These are phyloP conservation scores for Ecdyonurus torrentis DNA, from an alignment of 2,888 invertebrate species.

Conservation along the genomic window DNA sequence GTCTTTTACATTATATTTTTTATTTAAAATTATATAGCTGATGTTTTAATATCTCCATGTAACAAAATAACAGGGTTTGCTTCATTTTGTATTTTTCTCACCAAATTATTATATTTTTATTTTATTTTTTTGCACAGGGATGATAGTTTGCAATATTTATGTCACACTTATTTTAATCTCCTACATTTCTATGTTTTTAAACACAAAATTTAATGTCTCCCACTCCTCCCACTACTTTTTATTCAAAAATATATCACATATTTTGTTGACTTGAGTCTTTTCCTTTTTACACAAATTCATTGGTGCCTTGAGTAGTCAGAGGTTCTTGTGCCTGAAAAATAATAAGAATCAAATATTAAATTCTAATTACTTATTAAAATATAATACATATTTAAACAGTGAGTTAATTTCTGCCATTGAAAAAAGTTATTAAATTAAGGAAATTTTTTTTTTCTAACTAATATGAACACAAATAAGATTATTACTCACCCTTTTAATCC, in stretches of 20 bases:
- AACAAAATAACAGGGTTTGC: no score
- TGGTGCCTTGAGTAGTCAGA: constrained; percentile 59
- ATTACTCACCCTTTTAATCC: background rate
- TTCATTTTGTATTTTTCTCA: no score
- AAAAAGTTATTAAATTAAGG: no score
- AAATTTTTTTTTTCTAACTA: no score
- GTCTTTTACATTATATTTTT: no score
- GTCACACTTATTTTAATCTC: background rate
- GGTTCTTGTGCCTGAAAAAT: constrained; percentile 64
- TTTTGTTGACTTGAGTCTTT: constrained; percentile 52
- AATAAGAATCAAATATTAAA: no score
- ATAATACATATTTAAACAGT: no score
- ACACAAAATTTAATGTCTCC: background rate
- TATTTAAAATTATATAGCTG: no score
- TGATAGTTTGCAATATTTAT: background rate
- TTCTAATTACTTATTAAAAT: no score
- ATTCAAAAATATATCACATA: background rate
- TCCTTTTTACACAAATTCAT: constrained; percentile 77
- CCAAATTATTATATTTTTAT: background rate
- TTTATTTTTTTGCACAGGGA: no score
- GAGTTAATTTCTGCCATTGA: no score
- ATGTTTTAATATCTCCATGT: no score
- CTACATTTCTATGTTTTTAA: background rate
- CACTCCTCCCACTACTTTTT: background rate
- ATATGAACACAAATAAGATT: background rate